Conservation (phyloP, 2,888 invertebrate genomes). For the Epicampocera succincta region DNA sequence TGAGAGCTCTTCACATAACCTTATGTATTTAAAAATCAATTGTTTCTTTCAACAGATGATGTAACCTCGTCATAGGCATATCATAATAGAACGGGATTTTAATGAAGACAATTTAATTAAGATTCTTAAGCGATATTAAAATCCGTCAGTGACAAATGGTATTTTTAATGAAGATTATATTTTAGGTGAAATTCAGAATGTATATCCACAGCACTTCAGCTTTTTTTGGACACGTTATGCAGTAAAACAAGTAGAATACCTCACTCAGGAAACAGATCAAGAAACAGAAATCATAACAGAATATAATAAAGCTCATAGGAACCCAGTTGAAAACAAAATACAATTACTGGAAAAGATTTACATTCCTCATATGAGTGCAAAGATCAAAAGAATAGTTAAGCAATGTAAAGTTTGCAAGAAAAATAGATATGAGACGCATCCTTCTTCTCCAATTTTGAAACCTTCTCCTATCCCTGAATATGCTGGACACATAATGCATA, state of each 20-base stretch:
- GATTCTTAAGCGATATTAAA: conserved; percentile 12
- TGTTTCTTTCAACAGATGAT: conserved; percentile 2
- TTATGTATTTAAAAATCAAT: conserved; percentile 11
- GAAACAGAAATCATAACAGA: not conserved
- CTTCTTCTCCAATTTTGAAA: too few species aligned
- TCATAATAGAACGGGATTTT: not conserved
- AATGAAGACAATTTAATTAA: not conserved
- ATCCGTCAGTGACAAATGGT: conserved; percentile 9
- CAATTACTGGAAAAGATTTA: conserved; percentile 2
- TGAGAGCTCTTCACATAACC: conserved; percentile 1
- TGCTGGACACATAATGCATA: conserved; percentile 5
- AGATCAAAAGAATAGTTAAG: not conserved
- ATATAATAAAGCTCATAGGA: conserved; percentile 14
- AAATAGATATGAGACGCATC: not conserved
- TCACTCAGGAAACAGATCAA: conserved; percentile 9
- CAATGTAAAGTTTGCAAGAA: conserved; percentile 8
- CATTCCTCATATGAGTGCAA: conserved; percentile 2
- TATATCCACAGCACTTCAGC: conserved; percentile 3
- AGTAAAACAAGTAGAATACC: not conserved
- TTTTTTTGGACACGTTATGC: not conserved
- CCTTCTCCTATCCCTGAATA: conserved; percentile 16
- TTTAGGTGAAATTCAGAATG: conserved; percentile 5
- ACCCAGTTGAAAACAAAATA: not conserved
- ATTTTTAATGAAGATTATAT: conserved; percentile 3
- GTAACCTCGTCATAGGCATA: not conserved